These are phyloP conservation scores for Megaptera novaeangliae DNA, from an alignment of 2,113 vertebrate species.

Conservation along the genomic window DNA sequence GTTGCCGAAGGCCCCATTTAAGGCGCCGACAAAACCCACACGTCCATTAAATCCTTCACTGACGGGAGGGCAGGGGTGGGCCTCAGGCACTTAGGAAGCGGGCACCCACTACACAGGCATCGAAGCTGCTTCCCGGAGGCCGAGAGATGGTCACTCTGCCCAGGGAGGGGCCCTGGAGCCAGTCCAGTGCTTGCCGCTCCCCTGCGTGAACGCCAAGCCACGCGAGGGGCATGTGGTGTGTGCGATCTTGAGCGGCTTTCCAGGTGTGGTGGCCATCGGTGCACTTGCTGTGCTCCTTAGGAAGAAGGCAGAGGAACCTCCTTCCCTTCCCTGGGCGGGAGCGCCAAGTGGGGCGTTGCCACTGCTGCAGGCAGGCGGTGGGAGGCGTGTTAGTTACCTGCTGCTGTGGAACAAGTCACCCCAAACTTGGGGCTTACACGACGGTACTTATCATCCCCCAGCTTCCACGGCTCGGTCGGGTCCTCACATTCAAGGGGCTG, in stretches of 20 bases:
- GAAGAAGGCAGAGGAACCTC: neutral
- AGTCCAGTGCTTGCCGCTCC: no score
- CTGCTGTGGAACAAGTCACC: neutral
- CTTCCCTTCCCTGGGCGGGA: neutral
- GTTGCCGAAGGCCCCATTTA: rapidly evolving
- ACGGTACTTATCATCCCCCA: rapidly evolving
- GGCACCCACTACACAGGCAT: neutral
- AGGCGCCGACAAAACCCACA: rapidly evolving
- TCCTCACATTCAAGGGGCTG: neutral
- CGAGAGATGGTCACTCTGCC: neutral
- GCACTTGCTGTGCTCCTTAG: rapidly evolving
- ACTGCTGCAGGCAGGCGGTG: rapidly evolving
- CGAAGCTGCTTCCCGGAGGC: neutral
- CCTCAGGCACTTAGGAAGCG: neutral
- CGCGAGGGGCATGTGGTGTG: rapidly evolving
- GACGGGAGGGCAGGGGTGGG: neutral
- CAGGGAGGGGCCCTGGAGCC: neutral
- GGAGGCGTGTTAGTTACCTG: neutral
- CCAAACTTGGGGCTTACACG: neutral
- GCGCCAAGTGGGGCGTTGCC: neutral
- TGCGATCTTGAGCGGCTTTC: neutral
- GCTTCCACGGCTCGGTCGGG: neutral
- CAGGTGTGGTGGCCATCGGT: rapidly evolving
- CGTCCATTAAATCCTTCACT: neutral
- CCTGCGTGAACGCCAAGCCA: neutral